Evolutionary conservation across 2,888 invertebrate species (phyloP), one percentile per base, ranked within the genome.

Genomic region (Meloe dianella): DNA sequence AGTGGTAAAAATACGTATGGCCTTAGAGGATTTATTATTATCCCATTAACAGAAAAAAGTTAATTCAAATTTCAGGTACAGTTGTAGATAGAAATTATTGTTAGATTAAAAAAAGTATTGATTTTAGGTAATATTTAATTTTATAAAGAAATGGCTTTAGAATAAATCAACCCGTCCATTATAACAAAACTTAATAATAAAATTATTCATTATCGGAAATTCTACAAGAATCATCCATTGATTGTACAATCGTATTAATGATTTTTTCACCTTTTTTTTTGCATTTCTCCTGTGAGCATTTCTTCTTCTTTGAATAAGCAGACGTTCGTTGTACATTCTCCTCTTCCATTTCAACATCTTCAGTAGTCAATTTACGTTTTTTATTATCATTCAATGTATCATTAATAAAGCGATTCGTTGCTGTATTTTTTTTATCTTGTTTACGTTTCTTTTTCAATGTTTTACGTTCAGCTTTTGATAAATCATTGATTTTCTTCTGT

Each of bases 381-480:
- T 81, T 80, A 27, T 76, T 73, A 68, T 76, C 72, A 35, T 60
- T 61, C 4, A 32, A 22, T 12, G 76, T 74, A 58, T 76, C 74
- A 57, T 73, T 70, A 20, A 78, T 65, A 57, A 78, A 77, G 58
- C 69, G 64, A 35, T 64, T 73, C 10, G 76, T 78, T 6, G 74
- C 71, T 57, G 71, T 71, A 54, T 72, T 64, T 29, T 67, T 66
- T 67, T 76, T 77, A 41, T 77, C 78, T 9, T 77, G 59, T 66
- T 79, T 79, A 38, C 79, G 74, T 71, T 81, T 78, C 67, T 81
- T 81, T 70, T 80, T 80, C 51, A 80, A 66, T 70, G 80, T 80
- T 66, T 79, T 80, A 24, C 77, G 72, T 73, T 81, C 81, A 1
- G 79, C 79, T 68, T 79, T 81, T 0, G 81, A 81, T 57, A 81